These are phyloP conservation scores for Drosophila fuyamai DNA, from an alignment of 1,140 invertebrate species.

Conservation along the genomic window DNA sequence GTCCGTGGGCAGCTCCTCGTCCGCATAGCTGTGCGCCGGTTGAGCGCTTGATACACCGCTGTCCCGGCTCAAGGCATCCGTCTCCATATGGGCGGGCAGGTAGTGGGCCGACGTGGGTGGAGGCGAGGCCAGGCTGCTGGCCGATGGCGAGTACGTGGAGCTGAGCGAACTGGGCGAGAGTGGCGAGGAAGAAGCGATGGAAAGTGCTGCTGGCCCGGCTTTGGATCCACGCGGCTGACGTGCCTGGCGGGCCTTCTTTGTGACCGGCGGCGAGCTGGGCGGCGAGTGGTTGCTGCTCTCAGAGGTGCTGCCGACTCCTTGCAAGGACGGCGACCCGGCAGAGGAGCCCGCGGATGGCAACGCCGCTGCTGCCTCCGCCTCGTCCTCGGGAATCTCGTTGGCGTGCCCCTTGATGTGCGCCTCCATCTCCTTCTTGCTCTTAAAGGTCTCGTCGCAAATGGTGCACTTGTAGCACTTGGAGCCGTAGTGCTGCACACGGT, in stretches of 20 bases:
- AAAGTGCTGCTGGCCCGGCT: background rate
- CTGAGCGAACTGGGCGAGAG: conserved; percentile 61
- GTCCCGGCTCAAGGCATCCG: conserved; percentile 73
- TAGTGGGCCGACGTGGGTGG: conserved; percentile 41
- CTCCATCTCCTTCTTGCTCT: conserved; percentile 95
- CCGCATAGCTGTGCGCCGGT: conserved; percentile 39
- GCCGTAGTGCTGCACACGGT: conserved; percentile 95
- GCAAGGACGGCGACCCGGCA: conserved; percentile 38
- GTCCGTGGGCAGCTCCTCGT: conserved; percentile 80
- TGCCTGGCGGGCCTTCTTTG: conserved; percentile 67
- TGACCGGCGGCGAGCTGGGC: conserved; percentile 77
- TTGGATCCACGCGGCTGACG: conserved; percentile 55
- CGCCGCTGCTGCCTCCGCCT: conserved; percentile 71
- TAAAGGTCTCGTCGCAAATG: conserved; percentile 93
- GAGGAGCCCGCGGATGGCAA: conserved; percentile 34
- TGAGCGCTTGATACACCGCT: conserved; percentile 73
- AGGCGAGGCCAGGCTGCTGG: conserved; percentile 61
- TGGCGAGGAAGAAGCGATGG: conserved; percentile 47
- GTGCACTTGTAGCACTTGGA: conserved; percentile 97
- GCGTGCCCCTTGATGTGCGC: conserved; percentile 95
- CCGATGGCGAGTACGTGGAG: conserved; percentile 62
- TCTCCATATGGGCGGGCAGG: conserved; percentile 35
- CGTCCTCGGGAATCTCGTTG: conserved; percentile 86
- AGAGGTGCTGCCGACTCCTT: conserved; percentile 48
- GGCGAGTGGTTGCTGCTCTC: conserved; percentile 70